Percentiles rank a stretch among this genome's conserved stretches.
phyloP scores from a whole-genome alignment of 2,113 vertebrate species.

The Anseranas semipalmata region DNA sequence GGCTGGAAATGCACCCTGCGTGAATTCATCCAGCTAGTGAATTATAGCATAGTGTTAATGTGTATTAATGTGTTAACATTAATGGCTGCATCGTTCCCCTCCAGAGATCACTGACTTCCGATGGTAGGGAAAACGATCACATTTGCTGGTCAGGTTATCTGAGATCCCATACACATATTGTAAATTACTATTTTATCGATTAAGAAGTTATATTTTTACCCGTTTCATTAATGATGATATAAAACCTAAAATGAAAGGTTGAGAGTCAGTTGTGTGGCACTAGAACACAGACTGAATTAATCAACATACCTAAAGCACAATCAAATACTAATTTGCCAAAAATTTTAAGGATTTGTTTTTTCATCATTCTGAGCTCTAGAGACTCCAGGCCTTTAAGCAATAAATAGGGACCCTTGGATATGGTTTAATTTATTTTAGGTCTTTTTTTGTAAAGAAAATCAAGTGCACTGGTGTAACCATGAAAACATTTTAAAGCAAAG shows the following conservation, averaged over 20 bases:
- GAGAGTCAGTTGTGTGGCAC: neutral
- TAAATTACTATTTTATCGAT: neutral
- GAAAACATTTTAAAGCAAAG: neutral
- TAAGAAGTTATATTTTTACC: neutral
- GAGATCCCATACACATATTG: neutral
- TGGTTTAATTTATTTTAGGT: neutral
- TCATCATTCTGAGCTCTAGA: neutral
- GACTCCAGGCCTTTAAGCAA: neutral
- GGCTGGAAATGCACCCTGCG: neutral
- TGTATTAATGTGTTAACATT: neutral
- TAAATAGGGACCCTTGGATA: neutral
- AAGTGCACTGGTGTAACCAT: neutral
- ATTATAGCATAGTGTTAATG: neutral
- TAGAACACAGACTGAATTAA: neutral
- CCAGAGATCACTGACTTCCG: neutral
- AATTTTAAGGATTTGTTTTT: neutral
- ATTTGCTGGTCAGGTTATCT: neutral
- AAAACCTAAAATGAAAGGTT: neutral
- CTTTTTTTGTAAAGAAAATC: neutral
- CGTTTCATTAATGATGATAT: neutral
- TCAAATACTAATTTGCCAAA: neutral
- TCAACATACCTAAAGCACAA: neutral
- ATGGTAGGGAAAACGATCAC: neutral
- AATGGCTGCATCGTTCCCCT: neutral
- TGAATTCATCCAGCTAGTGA: neutral